Base-by-base conservation (phyloP, 2,888 invertebrate species). In the Epirrhoe tristata region DNA sequence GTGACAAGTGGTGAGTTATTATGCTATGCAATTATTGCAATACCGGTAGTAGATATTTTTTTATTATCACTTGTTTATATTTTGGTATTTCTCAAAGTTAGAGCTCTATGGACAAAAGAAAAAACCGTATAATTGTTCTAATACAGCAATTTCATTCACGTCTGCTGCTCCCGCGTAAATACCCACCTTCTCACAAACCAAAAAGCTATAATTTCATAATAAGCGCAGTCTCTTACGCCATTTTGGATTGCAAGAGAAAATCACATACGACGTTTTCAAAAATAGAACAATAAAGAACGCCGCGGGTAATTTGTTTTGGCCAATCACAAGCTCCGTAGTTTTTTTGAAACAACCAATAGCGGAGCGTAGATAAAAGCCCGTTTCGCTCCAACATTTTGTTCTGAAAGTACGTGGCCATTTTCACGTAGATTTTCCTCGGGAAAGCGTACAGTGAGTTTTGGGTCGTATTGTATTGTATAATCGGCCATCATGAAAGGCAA, bases 281-380 rank as follows among this genome's bases (percentile, higher is more conserved):
- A 89, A 85, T 85, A 79, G 80, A 62, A 72, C 77, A 80, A 86
- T 88, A 89, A 89, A 90, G 85, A 88, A 87, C 86, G 81, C 88
- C 92, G 89, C 88, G 84, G 86, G 89, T 93, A 94, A 94, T 94
- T 94, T 94, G 91, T 90, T 90, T 90, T 84, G 82, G 83, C 94
- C 94, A 94, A 94, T 94, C 90, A 87, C 88, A 84, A 79, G 87
- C 85, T 82, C 82, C 83, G 83, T 84, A 81, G 79, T 89, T 89
- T 91, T 92, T 91, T 91, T 84, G 79, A 88, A 90, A 88, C 90
- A 87, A 76, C 94, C 94, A 94, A 94, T 94, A 82, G 91, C 85
- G 85, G 87, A 82, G 85, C 84, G 83, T 85, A 89, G 90, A 93
- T 93, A 94, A 90, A 84, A 78, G 86, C 86, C 82, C 76, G 84